A percentile compares a stretch with the other conserved stretches of the same genome.
Conservation (phyloP, 2,113 vertebrate genomes). For the Rhegmatorhina hoffmannsi region DNA sequence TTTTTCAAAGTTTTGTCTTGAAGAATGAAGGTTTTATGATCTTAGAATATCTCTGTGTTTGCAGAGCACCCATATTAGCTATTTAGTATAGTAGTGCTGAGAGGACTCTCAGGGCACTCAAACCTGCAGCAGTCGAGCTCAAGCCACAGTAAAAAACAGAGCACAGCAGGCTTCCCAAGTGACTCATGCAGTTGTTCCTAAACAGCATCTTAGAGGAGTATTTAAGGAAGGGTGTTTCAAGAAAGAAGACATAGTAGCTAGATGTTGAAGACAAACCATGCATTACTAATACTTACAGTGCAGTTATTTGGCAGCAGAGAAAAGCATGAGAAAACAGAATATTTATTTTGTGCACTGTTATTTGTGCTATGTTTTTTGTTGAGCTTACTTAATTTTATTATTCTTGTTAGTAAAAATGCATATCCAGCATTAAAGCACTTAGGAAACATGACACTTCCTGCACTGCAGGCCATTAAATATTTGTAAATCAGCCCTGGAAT, state of each 20-base stretch:
- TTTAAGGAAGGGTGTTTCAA: neutral
- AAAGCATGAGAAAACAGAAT: neutral
- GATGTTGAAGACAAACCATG: neutral
- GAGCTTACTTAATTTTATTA: constrained; percentile 7
- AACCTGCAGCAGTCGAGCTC: neutral
- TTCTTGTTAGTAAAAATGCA: neutral
- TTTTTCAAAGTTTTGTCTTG: neutral
- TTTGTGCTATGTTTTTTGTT: neutral
- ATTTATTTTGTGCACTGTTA: neutral
- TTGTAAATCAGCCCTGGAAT: constrained; percentile 16
- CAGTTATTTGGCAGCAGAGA: neutral
- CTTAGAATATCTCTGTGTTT: neutral
- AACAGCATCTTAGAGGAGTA: neutral
- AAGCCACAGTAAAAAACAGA: neutral
- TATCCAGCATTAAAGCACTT: neutral
- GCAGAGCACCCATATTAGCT: neutral
- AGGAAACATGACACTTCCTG: neutral
- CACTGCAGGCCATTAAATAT: constrained; percentile 12
- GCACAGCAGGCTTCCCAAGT: neutral
- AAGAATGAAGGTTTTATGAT: neutral
- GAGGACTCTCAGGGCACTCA: neutral
- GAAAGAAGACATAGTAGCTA: neutral
- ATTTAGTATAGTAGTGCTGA: neutral
- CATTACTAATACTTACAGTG: neutral
- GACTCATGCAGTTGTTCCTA: neutral